These are phyloP conservation scores for Timema podura DNA, from an alignment of 2,888 invertebrate genomes.

Conservation along the genomic window DNA sequence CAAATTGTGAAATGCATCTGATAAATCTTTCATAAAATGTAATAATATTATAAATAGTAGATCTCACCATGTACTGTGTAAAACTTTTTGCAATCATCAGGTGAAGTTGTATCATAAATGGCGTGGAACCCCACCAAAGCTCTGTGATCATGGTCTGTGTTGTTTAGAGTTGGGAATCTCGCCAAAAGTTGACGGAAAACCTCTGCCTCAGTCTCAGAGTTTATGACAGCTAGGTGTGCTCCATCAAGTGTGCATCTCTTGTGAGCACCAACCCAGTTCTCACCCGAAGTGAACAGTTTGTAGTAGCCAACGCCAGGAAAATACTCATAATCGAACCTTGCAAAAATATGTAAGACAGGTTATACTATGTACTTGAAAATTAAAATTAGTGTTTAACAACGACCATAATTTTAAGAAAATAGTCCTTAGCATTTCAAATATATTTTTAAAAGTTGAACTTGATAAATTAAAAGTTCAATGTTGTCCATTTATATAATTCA, in stretches of 20 bases:
- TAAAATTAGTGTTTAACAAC: too few species aligned
- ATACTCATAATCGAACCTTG: slow-evolving; percentile 2
- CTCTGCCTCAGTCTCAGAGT: not conserved
- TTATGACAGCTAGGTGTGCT: not conserved
- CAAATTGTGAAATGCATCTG: too few species aligned
- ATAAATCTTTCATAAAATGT: too few species aligned
- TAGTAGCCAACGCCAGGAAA: not conserved
- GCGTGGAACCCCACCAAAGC: slow-evolving; percentile 7
- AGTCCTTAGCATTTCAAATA: too few species aligned
- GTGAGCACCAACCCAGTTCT: not conserved
- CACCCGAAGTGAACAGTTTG: not conserved
- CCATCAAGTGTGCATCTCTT: not conserved
- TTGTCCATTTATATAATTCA: too few species aligned
- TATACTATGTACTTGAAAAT: too few species aligned
- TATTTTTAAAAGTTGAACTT: too few species aligned
- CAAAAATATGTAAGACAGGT: not conserved
- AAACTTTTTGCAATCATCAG: not conserved
- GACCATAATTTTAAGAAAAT: too few species aligned
- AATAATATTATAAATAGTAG: too few species aligned
- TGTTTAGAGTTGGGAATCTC: slow-evolving; percentile 9
- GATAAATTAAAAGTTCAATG: too few species aligned
- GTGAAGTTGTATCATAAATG: not conserved
- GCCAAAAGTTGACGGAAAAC: not conserved
- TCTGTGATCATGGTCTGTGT: not conserved
- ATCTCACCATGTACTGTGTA: not conserved